phyloP scores from a whole-genome alignment of 2,888 invertebrate genomes.

The Esperia sulphurella region DNA sequence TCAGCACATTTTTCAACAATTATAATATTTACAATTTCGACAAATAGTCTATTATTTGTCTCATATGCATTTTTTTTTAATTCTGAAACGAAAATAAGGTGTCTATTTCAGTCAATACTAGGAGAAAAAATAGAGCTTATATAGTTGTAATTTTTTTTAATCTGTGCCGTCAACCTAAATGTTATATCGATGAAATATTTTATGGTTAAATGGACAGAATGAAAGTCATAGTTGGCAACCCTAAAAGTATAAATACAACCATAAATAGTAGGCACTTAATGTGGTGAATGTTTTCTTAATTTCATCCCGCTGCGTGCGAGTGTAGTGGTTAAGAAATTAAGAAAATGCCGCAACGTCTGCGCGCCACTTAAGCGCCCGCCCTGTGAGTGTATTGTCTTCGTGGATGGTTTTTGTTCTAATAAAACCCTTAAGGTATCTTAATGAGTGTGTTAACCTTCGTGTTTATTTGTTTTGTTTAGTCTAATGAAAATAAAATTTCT shows the following conservation, averaged over 20 bases:
- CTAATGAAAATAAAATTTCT: constrained; percentile 24
- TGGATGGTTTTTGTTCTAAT: constrained; percentile 67
- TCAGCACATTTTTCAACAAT: no score
- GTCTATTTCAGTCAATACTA: no score
- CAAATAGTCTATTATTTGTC: no score
- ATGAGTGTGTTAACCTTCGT: constrained; percentile 55
- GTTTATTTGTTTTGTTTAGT: constrained; percentile 31
- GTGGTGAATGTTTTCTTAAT: constrained; percentile 76
- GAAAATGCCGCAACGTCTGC: constrained; percentile 67
- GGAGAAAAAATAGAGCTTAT: no score
- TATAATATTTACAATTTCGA: no score
- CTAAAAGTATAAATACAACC: constrained; percentile 35
- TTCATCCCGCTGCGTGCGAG: constrained; percentile 70
- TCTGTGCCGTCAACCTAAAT: no score
- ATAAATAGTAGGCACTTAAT: constrained; percentile 53
- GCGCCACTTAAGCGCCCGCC: constrained; percentile 59
- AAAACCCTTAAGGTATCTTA: constrained; percentile 66
- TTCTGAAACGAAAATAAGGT: no score
- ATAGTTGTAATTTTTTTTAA: no score
- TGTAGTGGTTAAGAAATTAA: constrained; percentile 75
- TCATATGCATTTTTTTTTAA: no score
- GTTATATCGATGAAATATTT: no score
- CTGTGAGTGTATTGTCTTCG: constrained; percentile 64
- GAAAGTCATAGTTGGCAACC: constrained; percentile 6
- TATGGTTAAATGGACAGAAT: no score